These are phyloP conservation scores for Acrocyrtus sp. DNA, from an alignment of 2,888 invertebrate species.

Conservation along the genomic window DNA sequence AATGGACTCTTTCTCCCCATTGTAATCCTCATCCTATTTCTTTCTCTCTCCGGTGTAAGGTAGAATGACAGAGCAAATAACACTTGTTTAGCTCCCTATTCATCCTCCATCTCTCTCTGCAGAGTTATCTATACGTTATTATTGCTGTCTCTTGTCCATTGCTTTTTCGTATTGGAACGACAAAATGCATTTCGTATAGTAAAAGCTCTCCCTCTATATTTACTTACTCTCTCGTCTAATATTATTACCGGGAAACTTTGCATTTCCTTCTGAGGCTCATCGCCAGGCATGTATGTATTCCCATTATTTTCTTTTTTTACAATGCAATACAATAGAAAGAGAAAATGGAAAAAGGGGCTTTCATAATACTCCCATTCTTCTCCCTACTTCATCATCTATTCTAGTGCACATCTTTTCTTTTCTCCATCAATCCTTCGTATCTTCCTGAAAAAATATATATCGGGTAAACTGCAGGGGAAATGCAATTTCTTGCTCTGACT, in stretches of 20 bases:
- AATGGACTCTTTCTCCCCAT: conserved; percentile 50
- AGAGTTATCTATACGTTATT: conserved; percentile 3
- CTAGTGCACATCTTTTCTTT: conserved; percentile 41
- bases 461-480: no score
- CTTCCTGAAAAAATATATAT: no score
- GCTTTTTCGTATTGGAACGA: no score
- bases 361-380: no score
- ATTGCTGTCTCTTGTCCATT: conserved; percentile 13
- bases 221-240: conserved; percentile 21
- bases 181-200: no score
- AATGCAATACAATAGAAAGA: no score
- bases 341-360: conserved; percentile 53
- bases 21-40: conserved; percentile 43
- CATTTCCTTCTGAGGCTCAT: conserved; percentile 38
- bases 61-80: conserved; percentile 63
- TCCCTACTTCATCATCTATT: conserved; percentile 35
- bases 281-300: no score
- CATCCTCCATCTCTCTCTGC: conserved; percentile 32
- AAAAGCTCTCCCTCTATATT: not conserved
- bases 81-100: conserved; percentile 63
- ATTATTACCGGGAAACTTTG: conserved; percentile 31
- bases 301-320: conserved; percentile 33
- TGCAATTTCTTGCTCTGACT: no score
- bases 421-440: no score
- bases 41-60: conserved; percentile 48